These are phyloP conservation scores for Neocrepidodera transversa DNA, from an alignment of 2,888 invertebrate genomes.

Conservation along the genomic window DNA sequence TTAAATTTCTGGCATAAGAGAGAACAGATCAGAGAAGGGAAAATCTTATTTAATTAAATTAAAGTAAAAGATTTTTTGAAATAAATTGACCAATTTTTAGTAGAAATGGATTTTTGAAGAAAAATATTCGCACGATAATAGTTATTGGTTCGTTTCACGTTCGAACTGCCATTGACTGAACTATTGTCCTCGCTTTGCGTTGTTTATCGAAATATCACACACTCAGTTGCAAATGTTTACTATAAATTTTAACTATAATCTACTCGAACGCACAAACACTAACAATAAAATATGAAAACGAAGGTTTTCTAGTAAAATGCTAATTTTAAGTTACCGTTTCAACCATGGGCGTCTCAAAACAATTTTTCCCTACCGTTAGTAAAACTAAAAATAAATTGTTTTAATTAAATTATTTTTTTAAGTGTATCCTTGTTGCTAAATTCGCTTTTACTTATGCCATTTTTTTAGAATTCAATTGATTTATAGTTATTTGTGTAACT, in stretches of 20 bases:
- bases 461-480: too few relatives aligned
- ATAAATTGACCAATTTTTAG: too few relatives aligned
- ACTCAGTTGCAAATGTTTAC: slow-evolving; percentile 34
- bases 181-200: slow-evolving; percentile 19
- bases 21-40: too few relatives aligned
- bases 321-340: slow-evolving; percentile 3
- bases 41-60: too few relatives aligned
- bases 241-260: slow-evolving; percentile 35
- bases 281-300: slow-evolving; percentile 18
- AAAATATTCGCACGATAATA: too few relatives aligned
- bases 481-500: too few relatives aligned
- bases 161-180: slow-evolving; percentile 25
- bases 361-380: background rate
- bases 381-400: background rate
- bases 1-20: too few relatives aligned
- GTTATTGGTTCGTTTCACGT: slow-evolving; percentile 11
- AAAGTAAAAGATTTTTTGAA: too few relatives aligned
- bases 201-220: slow-evolving; percentile 31
- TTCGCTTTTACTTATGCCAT: too few relatives aligned
- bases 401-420: too few relatives aligned
- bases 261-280: slow-evolving; percentile 12
- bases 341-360: background rate
- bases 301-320: slow-evolving; percentile 2
- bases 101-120: too few relatives aligned
- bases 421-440: too few relatives aligned